Evolutionary conservation across 2,113 vertebrate genomes (phyloP), one percentile per base, ranked within the genome.

Genomic region (Tychaedon coryphoeus): DNA sequence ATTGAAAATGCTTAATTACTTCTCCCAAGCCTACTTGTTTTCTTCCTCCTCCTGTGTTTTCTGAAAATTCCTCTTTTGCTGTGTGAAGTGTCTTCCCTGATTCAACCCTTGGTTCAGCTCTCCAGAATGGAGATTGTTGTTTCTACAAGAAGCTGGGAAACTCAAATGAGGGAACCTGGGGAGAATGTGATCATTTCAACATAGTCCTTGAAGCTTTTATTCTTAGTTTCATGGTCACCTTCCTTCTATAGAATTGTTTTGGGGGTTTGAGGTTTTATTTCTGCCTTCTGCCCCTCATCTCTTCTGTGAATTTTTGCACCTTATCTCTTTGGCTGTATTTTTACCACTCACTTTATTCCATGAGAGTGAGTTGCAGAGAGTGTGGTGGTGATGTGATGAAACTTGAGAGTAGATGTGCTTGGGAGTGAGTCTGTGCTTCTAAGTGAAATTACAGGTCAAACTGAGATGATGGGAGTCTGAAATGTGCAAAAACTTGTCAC

Each of bases 1-100:
- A 95, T 92, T 89, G 86, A 79, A 95, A 97, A 90, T 81, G 54
- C 90, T 91, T 96, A 96, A 96, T 96, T 96, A 85, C 66, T 91
- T 93, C n/a, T 94, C 33, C 40, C 40, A 83, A 86, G 34, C n/a
- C 29, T 15, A 10, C 17, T 17, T 38, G 20, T 65, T 38, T 34
- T 14, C 19, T 17, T 4, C 5, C 13, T 33, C 3, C 31, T 56
- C 16, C 6, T 0, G 1, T 64, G 10, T 61, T 61, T 78, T 72
- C 47, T 61, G 50, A 70, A 89, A 92, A 75, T 74, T 56, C 6
- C 13, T 90, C 34, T 65, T 78, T 82, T 64, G 16, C 25, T n/a
- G 5, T 61, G 42, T 64, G 65, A 70, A 70, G 84, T 57, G 5
- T 33, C 19, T 92, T 74, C 53, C 69, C 73, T 72, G 47, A 86